Evolutionary conservation across 2,113 vertebrate genomes (phyloP).

Genomic region (Machaerirhynchus nigripectus): DNA sequence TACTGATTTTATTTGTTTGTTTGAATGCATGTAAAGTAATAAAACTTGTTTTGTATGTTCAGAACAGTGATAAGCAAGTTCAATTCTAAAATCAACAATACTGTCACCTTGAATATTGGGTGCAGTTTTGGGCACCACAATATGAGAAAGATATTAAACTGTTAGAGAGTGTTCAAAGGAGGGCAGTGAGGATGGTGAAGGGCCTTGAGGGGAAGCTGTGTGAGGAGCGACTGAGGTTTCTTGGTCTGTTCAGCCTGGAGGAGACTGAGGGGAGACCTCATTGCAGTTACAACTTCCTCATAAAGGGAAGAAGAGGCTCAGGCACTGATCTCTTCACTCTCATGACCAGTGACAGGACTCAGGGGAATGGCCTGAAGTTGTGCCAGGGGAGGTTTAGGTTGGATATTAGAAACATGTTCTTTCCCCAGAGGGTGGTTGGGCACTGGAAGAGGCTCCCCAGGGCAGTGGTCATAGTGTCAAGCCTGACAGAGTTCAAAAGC

Average conservation of each 20-base stretch:
- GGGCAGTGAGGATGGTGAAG: background rate
- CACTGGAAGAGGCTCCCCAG: background rate
- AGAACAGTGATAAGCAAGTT: background rate
- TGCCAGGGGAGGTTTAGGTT: background rate
- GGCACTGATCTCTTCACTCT: background rate
- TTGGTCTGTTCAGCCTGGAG: background rate
- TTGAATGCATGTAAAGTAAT: background rate
- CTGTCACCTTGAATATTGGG: background rate
- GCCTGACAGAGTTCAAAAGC: background rate
- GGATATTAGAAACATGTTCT: background rate
- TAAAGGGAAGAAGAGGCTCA: background rate
- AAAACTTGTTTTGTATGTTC: background rate
- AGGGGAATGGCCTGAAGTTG: background rate
- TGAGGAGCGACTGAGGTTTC: background rate
- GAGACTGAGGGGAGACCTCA: background rate
- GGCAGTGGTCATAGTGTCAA: too few species aligned
- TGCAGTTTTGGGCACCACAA: background rate
- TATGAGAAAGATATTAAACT: background rate
- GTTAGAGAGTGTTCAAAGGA: background rate
- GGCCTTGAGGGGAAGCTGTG: background rate
- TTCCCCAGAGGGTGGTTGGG: too few species aligned
- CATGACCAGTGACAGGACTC: accelerated
- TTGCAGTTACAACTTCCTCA: background rate
- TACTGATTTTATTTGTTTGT: background rate
- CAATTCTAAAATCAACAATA: background rate